These are phyloP conservation scores for Nicator chloris DNA, from an alignment of 2,113 vertebrate genomes.

Conservation along the genomic window DNA sequence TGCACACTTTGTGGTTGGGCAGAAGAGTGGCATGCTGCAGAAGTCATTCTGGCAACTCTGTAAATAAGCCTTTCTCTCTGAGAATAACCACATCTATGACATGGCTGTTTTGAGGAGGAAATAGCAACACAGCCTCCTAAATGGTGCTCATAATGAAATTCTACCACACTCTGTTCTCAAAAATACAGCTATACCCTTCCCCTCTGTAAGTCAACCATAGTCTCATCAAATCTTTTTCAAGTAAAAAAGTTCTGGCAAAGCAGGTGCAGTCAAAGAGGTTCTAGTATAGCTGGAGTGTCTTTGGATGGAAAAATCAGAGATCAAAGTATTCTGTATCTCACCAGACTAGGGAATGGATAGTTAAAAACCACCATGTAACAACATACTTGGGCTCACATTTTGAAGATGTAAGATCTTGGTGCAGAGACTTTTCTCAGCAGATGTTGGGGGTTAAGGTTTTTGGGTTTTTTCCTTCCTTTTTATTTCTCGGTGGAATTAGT, in stretches of 20 bases:
- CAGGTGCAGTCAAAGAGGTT: not conserved
- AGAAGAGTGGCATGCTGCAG: not conserved
- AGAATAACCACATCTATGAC: not conserved
- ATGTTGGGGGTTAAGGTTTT: too few relatives aligned
- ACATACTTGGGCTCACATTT: not conserved
- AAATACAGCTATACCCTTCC: not conserved
- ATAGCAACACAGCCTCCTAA: not conserved
- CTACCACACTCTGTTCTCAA: not conserved
- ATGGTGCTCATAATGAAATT: not conserved
- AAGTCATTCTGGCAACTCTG: not conserved
- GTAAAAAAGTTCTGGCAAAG: not conserved
- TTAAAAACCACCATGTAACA: fast-evolving
- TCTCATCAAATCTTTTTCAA: not conserved
- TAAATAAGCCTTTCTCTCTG: not conserved
- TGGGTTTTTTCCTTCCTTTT: too few relatives aligned
- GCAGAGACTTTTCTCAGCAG: not conserved
- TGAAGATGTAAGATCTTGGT: not conserved
- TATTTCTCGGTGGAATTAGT: too few relatives aligned
- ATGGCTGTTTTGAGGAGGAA: not conserved
- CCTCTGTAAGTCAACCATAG: not conserved
- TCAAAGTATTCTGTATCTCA: not conserved
- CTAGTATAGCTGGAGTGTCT: not conserved
- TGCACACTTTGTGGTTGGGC: not conserved
- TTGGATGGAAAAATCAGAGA: not conserved
- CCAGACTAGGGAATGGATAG: not conserved